Base-by-base conservation (phyloP, 2,797 vertebrate species). In the Syndactyla subalaris region DNA sequence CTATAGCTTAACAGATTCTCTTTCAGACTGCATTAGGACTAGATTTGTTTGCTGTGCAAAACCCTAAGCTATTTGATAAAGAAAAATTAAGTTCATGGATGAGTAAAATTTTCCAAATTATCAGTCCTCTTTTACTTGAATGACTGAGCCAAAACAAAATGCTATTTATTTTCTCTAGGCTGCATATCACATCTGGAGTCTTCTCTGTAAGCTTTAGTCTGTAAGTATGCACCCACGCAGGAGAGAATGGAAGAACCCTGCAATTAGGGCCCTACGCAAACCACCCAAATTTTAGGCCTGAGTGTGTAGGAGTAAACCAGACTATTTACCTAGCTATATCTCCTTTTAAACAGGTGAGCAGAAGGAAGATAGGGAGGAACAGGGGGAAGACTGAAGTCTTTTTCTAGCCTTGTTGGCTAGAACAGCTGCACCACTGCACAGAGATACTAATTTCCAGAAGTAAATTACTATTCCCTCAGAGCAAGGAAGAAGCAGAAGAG, bases 391-490 rank as follows among this genome's bases (percentile, higher is more conserved):
- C 0, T 73, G 63, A 92, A 92, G 82, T 12, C 9, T 88, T 92
- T 93, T 92, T 91, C 76, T 79, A 88, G 48, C 52, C 58, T 81
- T 70, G 15, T 27, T 83, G 79, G 34, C n/a, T 82, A 66, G 68
- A 96, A 88, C 89, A 96, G 91, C 95, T 95, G 94, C 0, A 4
- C 73, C 76, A 73, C 66, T 72, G 85, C 66, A 96, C 61, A 96
- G 62, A 86, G 36, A 92, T 43, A 78, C 79, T 90, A 67, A 95
- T 90, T 94, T 96, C 83, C 89, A 93, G 76, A 93, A 96, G 91
- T 73, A 96, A 96, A 96, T 96, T 96, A 96, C 87, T 88, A 94
- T 93, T 95, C 80, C 88, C 94, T 80, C 51, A 59, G 85, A 94
- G 94, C 73, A 72, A 83, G 62, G 76, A 92, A 91, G 82, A 88